phyloP scores from a whole-genome alignment of 2,797 vertebrate genomes.

The Eulemur rubriventer region DNA sequence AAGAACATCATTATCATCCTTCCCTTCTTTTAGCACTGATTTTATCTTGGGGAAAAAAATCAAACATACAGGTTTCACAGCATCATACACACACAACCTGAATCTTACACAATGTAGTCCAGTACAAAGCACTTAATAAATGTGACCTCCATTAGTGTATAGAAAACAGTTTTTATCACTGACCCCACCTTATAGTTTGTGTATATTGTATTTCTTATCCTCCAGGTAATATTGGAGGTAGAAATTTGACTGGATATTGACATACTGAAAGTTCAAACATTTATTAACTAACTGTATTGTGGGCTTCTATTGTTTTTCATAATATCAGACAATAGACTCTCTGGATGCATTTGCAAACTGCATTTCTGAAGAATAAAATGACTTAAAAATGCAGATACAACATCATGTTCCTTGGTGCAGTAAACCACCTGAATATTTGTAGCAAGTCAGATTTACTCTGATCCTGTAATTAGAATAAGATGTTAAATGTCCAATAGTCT shows the following conservation, averaged over 20 bases:
- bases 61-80: neutral
- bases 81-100: neutral
- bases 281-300: neutral
- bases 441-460: neutral
- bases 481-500: slow-evolving; percentile 56
- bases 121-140: neutral
- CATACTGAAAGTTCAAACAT: neutral
- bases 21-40: neutral
- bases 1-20: neutral
- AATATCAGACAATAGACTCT: neutral
- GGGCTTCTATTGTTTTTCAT: neutral
- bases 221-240: neutral
- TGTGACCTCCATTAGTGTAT: neutral
- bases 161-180: neutral
- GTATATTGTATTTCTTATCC: neutral
- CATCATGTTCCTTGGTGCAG: neutral
- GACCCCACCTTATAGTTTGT: neutral
- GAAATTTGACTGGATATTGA: neutral
- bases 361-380: neutral
- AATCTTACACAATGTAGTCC: neutral
- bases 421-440: neutral
- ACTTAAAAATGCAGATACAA: neutral
- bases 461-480: neutral
- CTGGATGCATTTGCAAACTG: neutral
- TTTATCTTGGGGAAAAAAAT: neutral